Conservation (phyloP, 2,888 invertebrate genomes). For the Harpagoxenus sublaevis region DNA sequence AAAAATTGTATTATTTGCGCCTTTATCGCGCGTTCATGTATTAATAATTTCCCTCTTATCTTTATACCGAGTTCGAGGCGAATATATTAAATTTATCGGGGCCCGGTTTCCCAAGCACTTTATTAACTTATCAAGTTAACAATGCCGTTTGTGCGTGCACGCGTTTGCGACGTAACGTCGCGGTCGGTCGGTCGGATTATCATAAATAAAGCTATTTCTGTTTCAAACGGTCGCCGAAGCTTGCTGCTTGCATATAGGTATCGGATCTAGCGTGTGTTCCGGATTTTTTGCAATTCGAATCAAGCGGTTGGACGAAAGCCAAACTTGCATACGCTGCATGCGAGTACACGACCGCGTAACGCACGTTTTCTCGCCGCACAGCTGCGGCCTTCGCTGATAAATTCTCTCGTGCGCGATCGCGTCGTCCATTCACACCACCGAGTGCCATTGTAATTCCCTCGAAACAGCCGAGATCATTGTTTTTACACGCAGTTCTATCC, state of each 20-base stretch:
- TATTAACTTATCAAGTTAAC: constrained; percentile 7
- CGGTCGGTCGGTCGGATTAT: constrained; percentile 4
- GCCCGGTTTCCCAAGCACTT: background rate
- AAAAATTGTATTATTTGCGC: background rate
- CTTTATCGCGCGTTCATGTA: background rate
- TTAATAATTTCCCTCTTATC: background rate
- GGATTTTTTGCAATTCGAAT: constrained; percentile 7
- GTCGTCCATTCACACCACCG: background rate
- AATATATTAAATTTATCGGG: background rate
- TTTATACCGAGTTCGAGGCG: background rate
- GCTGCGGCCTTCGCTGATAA: background rate
- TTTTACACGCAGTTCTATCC: background rate
- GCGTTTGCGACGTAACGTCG: background rate
- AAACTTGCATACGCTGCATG: constrained; percentile 24
- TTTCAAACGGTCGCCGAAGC: background rate
- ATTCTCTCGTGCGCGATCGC: background rate
- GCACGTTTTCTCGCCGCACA: constrained; percentile 12
- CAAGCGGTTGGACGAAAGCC: background rate
- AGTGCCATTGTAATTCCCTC: background rate
- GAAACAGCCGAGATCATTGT: background rate
- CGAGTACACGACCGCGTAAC: background rate
- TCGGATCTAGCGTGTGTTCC: background rate
- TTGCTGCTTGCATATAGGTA: no score
- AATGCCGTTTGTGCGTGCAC: background rate
- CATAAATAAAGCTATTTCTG: constrained; percentile 9